Conservation (phyloP, 2,113 vertebrate species). For the Gymnogyps californianus region DNA sequence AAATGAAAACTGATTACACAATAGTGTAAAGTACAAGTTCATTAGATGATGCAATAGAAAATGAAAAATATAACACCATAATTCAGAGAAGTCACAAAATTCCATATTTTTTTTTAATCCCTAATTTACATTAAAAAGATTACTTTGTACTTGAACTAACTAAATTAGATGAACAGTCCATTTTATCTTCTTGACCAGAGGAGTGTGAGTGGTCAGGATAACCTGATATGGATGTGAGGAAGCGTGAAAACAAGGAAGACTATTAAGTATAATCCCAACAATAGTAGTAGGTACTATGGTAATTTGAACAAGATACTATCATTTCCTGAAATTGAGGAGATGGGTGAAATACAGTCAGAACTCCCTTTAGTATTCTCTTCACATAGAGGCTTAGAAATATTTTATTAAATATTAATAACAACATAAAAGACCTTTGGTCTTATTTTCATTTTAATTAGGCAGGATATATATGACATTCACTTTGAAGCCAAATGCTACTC, state of each 20-base stretch:
- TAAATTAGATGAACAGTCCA: not conserved
- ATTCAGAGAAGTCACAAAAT: not conserved
- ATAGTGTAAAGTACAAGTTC: not conserved
- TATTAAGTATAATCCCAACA: not conserved
- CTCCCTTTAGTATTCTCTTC: constrained; percentile 25
- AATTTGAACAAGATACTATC: not conserved
- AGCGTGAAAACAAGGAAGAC: not conserved
- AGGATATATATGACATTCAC: constrained; percentile 49
- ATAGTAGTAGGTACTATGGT: not conserved
- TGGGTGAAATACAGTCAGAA: not conserved
- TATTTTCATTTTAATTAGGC: constrained; percentile 61
- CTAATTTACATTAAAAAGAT: not conserved
- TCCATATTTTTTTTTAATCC: not conserved
- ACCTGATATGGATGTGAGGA: not conserved
- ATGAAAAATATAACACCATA: not conserved
- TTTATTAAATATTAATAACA: constrained; percentile 61
- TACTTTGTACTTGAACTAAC: not conserved
- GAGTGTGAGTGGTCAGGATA: not conserved
- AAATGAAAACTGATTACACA: not conserved
- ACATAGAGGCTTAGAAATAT: constrained; percentile 42
- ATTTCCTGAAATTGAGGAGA: constrained; percentile 6
- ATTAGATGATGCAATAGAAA: not conserved
- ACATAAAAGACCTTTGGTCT: constrained; percentile 58
- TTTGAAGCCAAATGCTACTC: constrained; percentile 53
- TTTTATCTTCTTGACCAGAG: not conserved